Base-by-base conservation (phyloP, 64 coral and sea anemone species). In the Porites australiensis region DNA sequence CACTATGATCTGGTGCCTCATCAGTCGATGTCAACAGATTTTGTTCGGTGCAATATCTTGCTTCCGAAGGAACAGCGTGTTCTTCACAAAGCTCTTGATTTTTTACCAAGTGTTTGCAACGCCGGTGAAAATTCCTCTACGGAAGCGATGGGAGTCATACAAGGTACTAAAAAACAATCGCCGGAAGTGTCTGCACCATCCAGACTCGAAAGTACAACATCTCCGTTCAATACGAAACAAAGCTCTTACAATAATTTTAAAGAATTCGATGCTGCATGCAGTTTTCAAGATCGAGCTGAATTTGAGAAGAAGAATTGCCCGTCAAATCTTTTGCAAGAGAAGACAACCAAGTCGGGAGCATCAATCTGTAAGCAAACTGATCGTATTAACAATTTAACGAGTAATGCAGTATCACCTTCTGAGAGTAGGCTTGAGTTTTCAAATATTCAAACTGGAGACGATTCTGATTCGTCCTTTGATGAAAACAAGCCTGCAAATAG, bases 1-100 rank as follows among this genome's bases (percentile, higher is more conserved):
- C 51, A 88, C 18, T 88, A 71, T 61, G 7, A 77, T 11, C 16
- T 77, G 49, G 75, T 77, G n/a, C 75, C 75, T 4, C 49, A 77
- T 10, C 75, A 77, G 49, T 77, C 50, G 5, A 55, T 77, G 50
- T 55, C 4, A 15, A 20, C 50, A 7, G 75, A 50, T 6, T 77
- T 77, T 54, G 49, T 77, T 54, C 20, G 75, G 20, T 20, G 75
- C 50, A 77, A 50, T n/a, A 77, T 77, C 22, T 54, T 77, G 22
- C 8, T 57, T 55, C 16, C n/a, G n/a, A 49, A 77, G 19, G 50
- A 21, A 19, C 75, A 77, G 75, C 50, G 49, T 4, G 5, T 1
- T 77, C 55, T 77, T 20, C 18, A 18, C 5, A 27, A 27, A 53
- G 8, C 2, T 37, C 27, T 0, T 21, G 55, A 11, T 64, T 50